phyloP scores from a whole-genome alignment of 2,113 vertebrate genomes.

The Meles meles region DNA sequence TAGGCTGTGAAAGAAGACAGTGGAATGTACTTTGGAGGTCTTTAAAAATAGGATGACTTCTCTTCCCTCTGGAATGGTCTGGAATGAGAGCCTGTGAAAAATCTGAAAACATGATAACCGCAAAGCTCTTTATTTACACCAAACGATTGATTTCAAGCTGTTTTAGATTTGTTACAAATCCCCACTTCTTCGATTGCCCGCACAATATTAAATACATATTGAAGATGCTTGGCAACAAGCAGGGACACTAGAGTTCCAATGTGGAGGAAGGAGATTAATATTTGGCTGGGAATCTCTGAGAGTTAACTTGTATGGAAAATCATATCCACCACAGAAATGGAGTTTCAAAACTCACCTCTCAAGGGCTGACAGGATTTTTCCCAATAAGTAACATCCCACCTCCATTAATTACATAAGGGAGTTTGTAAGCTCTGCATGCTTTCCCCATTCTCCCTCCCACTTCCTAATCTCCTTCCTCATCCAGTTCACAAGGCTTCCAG shows the following conservation, averaged over 20 bases:
- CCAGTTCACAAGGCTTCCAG: not conserved
- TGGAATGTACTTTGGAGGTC: conserved; percentile 28
- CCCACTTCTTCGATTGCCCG: not conserved
- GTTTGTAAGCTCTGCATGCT: not conserved
- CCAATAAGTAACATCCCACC: not conserved
- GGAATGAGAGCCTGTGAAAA: not conserved
- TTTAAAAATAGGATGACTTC: conserved; percentile 33
- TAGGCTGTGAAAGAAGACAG: not conserved
- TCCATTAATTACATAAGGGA: not conserved
- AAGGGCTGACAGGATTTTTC: not conserved
- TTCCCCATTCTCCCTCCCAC: not conserved
- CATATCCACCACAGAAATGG: not conserved
- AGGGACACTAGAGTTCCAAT: not conserved
- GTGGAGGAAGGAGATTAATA: not conserved
- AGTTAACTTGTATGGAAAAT: not conserved
- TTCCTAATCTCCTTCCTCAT: not conserved
- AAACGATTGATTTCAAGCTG: conserved; percentile 5
- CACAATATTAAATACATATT: not conserved
- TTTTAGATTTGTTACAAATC: conserved; percentile 34
- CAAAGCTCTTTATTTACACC: conserved; percentile 4
- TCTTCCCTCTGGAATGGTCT: not conserved
- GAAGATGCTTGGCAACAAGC: not conserved
- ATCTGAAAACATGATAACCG: not conserved
- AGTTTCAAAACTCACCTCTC: not conserved
- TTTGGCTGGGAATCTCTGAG: not conserved